Percentiles rank a stretch among this genome's conserved stretches.
These are phyloP conservation scores for Melanotaenia parkinsoni DNA, from an alignment of 2,797 vertebrate genomes.

Conservation along the genomic window DNA sequence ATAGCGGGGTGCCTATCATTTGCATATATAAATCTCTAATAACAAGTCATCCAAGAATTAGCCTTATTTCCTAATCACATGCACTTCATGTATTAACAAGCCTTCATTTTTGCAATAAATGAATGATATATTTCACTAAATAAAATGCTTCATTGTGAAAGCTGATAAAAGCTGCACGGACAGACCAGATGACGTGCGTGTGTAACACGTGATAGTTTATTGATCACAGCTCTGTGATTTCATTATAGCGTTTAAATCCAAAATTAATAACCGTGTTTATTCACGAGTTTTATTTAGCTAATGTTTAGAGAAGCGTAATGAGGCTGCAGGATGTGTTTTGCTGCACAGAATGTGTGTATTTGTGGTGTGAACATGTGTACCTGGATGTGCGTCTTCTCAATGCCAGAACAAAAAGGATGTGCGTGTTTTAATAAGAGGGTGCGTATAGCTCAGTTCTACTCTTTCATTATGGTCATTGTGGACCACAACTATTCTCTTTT, in stretches of 20 bases:
- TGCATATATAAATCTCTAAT: background rate
- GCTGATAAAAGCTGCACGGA: constrained; percentile 37
- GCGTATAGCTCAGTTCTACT: constrained; percentile 49
- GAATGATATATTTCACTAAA: constrained; percentile 40
- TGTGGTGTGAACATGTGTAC: constrained; percentile 14
- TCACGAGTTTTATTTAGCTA: constrained; percentile 72
- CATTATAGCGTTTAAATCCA: constrained; percentile 76
- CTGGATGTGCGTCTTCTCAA: constrained; percentile 38
- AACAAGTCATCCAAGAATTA: constrained; percentile 15
- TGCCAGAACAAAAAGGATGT: constrained; percentile 39
- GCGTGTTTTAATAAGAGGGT: constrained; percentile 74
- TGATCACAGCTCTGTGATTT: constrained; percentile 71
- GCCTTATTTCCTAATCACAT: constrained; percentile 1
- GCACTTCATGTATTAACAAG: constrained; percentile 1
- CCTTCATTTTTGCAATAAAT: constrained; percentile 27
- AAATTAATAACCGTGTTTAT: constrained; percentile 78
- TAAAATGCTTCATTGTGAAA: constrained; percentile 32
- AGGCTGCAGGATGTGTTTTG: constrained; percentile 45
- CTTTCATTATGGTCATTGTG: constrained; percentile 73
- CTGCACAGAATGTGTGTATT: constrained; percentile 13
- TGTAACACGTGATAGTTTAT: constrained; percentile 70
- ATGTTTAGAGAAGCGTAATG: constrained; percentile 67
- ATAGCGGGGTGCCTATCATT: background rate
- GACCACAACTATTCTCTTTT: constrained; percentile 46
- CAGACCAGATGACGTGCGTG: constrained; percentile 52